Evolutionary conservation across 2,113 vertebrate genomes (phyloP).

Genomic region (Triplophysa tibetana): DNA sequence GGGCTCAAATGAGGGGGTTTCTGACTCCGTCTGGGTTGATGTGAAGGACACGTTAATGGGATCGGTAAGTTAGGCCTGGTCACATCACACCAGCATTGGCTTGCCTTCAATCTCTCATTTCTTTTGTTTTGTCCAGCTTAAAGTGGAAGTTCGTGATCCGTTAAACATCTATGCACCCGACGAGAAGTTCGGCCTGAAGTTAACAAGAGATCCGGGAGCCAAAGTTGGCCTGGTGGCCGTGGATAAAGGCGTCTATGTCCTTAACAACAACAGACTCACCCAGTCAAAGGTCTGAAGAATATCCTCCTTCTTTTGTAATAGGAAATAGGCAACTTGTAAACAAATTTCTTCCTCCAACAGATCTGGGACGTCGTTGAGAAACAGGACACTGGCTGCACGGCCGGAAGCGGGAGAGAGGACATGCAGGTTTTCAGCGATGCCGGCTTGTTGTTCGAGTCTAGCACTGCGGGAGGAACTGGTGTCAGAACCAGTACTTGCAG

Average conservation of each 20-base stretch:
- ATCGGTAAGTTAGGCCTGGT: constrained; percentile 53
- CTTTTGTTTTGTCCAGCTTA: neutral
- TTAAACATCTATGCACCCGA: constrained; percentile 59
- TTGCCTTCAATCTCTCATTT: neutral
- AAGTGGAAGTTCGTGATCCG: neutral
- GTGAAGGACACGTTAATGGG: constrained; percentile 70
- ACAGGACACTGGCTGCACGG: constrained; percentile 67
- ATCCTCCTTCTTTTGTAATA: too few species aligned
- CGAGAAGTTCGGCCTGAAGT: constrained; percentile 40
- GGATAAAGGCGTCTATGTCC: constrained; percentile 68
- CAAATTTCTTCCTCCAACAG: constrained; percentile 40
- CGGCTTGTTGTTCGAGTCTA: constrained; percentile 65
- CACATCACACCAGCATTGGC: too few species aligned
- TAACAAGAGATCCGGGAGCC: constrained; percentile 67
- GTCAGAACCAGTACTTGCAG: constrained; percentile 49
- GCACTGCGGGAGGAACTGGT: constrained; percentile 50
- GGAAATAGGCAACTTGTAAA: too few species aligned
- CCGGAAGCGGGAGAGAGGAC: constrained; percentile 64
- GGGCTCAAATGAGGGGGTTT: constrained; percentile 61
- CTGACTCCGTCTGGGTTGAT: constrained; percentile 70
- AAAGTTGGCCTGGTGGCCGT: constrained; percentile 67
- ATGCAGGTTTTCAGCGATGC: constrained; percentile 70
- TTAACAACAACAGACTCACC: constrained; percentile 69
- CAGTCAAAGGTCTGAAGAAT: constrained; percentile 66
- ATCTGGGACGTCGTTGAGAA: constrained; percentile 71